Evolutionary conservation across 2,113 vertebrate genomes (phyloP).

Genomic region (Corydoras sp.): DNA sequence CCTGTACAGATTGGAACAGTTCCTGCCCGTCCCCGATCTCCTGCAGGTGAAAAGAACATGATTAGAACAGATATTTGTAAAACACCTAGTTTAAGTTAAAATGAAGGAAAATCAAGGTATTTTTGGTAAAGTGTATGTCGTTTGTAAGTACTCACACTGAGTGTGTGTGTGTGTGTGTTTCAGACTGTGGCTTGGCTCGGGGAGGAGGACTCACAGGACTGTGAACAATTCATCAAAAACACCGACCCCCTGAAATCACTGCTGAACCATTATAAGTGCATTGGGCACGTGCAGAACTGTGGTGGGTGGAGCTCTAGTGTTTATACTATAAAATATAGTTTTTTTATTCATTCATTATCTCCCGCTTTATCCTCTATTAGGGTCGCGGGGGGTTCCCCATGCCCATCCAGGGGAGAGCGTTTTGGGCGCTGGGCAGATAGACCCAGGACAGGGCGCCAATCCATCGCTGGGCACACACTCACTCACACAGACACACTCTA

Average conservation of each 20-base stretch:
- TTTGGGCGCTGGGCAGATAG: too few species aligned
- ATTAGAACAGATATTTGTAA: background rate
- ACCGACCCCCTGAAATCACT: constrained; percentile 27
- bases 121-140: too few species aligned
- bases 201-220: constrained; percentile 17
- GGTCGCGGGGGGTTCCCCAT: too few species aligned
- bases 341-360: too few species aligned
- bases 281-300: constrained; percentile 14
- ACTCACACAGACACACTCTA: too few species aligned
- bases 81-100: too few species aligned
- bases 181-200: constrained; percentile 22
- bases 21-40: constrained; percentile 34
- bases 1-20: constrained; percentile 52
- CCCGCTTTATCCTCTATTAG: too few species aligned
- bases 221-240: constrained; percentile 17
- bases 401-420: too few species aligned
- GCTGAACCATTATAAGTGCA: constrained; percentile 24
- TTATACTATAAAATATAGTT: background rate
- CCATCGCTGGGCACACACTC: too few species aligned
- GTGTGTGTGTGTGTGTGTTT: background rate
- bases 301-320: constrained; percentile 2
- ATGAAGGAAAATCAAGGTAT: too few species aligned
- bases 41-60: constrained; percentile 23
- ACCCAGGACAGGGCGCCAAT: too few species aligned
- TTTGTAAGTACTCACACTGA: too few species aligned